Conservation (phyloP, 2,888 invertebrate species). For the Empis livida region DNA sequence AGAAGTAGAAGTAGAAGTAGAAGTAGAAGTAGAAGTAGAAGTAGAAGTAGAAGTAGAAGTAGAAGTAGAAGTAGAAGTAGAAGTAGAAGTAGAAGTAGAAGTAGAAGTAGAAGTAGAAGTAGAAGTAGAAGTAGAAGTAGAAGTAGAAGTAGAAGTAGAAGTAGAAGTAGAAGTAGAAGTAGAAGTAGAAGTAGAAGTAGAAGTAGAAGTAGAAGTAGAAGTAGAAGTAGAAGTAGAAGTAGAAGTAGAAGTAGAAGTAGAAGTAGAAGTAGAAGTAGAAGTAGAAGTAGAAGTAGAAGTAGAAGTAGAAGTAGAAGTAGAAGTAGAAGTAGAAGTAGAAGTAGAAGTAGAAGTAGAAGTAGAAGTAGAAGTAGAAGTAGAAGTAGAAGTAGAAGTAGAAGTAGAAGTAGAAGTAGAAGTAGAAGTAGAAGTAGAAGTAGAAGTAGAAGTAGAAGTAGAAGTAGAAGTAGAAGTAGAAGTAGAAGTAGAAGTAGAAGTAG, state of each 20-base stretch:
- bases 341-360: conserved; percentile 5
- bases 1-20: conserved; percentile 1
- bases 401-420: not conserved
- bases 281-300: not conserved
- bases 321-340: conserved; percentile 7
- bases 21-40: not conserved
- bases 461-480: no score
- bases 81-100: conserved; percentile 1
- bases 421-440: conserved; percentile 2
- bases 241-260: not conserved
- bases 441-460: not conserved
- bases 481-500: no score
- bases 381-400: conserved; percentile 1
- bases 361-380: conserved; percentile 3
- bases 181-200: not conserved
- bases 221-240: conserved; percentile 1
- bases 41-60: not conserved
- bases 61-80: not conserved
- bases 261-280: not conserved
- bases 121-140: not conserved
- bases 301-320: conserved; percentile 6
- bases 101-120: not conserved
- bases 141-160: not conserved
- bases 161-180: not conserved
- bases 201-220: not conserved